Evolutionary conservation across 2,797 vertebrate species (phyloP).

Genomic region (Phoeniculus purpureus): DNA sequence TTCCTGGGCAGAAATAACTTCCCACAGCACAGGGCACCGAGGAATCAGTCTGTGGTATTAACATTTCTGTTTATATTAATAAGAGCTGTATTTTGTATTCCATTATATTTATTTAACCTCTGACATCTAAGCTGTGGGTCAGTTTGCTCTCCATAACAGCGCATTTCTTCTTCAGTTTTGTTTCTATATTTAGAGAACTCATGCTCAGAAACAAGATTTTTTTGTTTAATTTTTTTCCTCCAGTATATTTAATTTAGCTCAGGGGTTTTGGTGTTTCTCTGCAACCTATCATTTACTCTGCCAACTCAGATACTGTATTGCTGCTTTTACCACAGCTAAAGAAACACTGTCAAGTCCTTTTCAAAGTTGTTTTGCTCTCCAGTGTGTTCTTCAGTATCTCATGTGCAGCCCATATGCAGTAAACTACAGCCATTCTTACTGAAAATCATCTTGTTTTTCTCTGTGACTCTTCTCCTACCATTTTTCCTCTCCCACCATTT

Average conservation of each 20-base stretch:
- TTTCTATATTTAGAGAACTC: slow-evolving; percentile 30
- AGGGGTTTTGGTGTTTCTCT: slow-evolving; percentile 17
- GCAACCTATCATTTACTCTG: slow-evolving; percentile 35
- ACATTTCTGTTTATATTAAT: slow-evolving; percentile 21
- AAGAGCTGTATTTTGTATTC: slow-evolving; percentile 15
- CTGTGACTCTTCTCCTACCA: not conserved
- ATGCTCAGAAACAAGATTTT: slow-evolving; percentile 3
- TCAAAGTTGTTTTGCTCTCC: not conserved
- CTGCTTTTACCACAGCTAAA: slow-evolving; percentile 22
- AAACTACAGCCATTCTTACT: not conserved
- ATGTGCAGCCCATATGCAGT: not conserved
- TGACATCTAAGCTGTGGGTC: slow-evolving; percentile 12
- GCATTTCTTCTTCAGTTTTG: slow-evolving; percentile 25
- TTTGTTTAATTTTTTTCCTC: not conserved
- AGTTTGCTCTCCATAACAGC: not conserved
- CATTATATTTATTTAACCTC: slow-evolving; percentile 38
- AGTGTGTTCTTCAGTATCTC: not conserved
- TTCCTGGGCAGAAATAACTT: not conserved
- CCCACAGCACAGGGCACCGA: not conserved
- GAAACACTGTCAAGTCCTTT: not conserved
- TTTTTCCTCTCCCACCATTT: not conserved
- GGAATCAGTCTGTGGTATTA: not conserved
- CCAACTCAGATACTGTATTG: slow-evolving; percentile 18
- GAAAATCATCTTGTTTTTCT: slow-evolving; percentile 4
- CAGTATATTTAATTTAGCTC: not conserved